These are phyloP conservation scores for Idaea straminata DNA, from an alignment of 2,888 invertebrate genomes.

Conservation along the genomic window DNA sequence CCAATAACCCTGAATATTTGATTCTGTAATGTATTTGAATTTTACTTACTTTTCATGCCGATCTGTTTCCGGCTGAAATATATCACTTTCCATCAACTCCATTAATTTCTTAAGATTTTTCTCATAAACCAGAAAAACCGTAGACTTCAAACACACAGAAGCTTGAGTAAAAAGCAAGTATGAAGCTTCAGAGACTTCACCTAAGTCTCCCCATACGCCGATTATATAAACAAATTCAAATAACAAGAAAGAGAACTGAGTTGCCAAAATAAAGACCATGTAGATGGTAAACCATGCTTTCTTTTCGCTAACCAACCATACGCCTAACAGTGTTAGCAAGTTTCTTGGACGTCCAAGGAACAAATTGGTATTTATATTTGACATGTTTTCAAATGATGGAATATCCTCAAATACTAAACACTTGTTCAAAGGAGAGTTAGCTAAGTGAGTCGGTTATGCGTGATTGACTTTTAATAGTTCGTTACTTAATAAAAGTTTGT, in stretches of 20 bases:
- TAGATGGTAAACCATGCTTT: constrained; percentile 41
- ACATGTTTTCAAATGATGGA: constrained; percentile 28
- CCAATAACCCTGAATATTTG: too few relatives aligned
- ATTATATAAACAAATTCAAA: constrained; percentile 61
- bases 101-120: constrained; percentile 42
- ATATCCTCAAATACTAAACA: too few relatives aligned
- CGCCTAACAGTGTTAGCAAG: constrained; percentile 49
- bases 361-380: constrained; percentile 37
- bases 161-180: constrained; percentile 66
- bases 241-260: constrained; percentile 56
- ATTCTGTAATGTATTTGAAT: too few relatives aligned
- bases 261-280: constrained; percentile 44
- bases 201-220: constrained; percentile 61
- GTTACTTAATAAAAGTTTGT: background rate
- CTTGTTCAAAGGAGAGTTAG: too few relatives aligned
- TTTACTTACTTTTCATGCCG: constrained; percentile 52
- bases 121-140: constrained; percentile 52
- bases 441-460: too few relatives aligned
- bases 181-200: constrained; percentile 59
- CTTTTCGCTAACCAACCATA: constrained; percentile 52
- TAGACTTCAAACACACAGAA: constrained; percentile 60
- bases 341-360: constrained; percentile 49
- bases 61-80: constrained; percentile 44
- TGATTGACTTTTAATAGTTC: too few relatives aligned
- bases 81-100: constrained; percentile 45